Conservation (phyloP, 35 echinoderm and acorn worm species). For the Heliocidaris tuberculata region DNA sequence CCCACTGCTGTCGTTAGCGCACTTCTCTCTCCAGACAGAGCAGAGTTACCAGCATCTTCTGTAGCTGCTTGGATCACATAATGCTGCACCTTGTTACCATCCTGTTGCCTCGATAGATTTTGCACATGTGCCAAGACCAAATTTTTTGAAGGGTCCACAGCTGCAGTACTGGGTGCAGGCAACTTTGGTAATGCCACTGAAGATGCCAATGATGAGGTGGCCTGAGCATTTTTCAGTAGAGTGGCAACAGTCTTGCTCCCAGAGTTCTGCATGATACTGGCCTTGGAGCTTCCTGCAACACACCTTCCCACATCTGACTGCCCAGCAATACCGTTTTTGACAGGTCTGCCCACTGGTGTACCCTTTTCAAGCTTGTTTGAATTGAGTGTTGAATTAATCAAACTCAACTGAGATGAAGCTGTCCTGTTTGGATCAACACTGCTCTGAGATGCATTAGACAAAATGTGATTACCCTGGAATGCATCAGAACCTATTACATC, state of each 20-base stretch:
- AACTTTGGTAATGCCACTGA: background rate
- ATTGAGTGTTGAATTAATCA: background rate
- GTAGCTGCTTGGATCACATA: background rate
- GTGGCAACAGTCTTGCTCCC: slow-evolving; percentile 33
- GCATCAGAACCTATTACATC: slow-evolving; percentile 26
- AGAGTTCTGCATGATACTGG: background rate
- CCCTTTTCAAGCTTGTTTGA: background rate
- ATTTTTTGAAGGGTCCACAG: background rate
- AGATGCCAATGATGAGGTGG: background rate
- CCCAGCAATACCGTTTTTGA: background rate
- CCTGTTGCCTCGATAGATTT: background rate
- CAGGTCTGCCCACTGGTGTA: background rate
- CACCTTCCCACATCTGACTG: background rate
- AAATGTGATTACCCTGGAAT: slow-evolving; percentile 33
- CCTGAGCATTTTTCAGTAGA: slow-evolving; percentile 22
- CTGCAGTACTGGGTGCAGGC: background rate
- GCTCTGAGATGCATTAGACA: background rate
- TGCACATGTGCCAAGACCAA: slow-evolving; percentile 22
- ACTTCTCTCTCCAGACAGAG: background rate
- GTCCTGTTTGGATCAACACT: background rate
- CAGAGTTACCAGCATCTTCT: background rate
- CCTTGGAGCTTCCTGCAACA: background rate
- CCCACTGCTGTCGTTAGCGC: background rate
- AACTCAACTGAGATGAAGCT: background rate
- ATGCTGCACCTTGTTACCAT: background rate